A percentile compares a stretch with the other conserved stretches of the same genome.
These are phyloP conservation scores for Nasonia vitripennis DNA, from an alignment of 1,140 invertebrate species.

Conservation along the genomic window DNA sequence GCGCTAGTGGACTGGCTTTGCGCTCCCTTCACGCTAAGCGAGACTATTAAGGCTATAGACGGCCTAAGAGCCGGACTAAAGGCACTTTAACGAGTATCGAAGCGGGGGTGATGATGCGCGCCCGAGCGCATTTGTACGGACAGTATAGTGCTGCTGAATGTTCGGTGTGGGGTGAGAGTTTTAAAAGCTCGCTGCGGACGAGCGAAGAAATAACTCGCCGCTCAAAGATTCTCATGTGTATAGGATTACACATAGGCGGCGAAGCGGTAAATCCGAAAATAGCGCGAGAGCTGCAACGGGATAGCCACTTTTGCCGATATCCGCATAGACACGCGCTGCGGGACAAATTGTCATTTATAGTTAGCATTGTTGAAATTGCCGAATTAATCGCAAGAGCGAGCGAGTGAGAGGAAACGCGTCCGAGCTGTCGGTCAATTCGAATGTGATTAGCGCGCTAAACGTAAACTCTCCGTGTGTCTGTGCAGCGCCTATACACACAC, in stretches of 20 bases:
- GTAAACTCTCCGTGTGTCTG: constrained; percentile 25
- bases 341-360: constrained; percentile 34
- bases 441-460: constrained; percentile 41
- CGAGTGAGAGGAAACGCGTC: neutral
- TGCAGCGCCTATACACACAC: neutral
- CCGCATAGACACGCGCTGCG: too few relatives aligned
- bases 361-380: constrained; percentile 26
- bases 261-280: neutral
- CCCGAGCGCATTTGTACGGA: neutral
- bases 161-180: neutral
- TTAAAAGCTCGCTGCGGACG: neutral
- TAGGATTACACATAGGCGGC: neutral
- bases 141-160: neutral
- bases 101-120: neutral
- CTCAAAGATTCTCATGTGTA: too few relatives aligned
- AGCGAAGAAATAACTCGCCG: too few relatives aligned
- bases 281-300: neutral
- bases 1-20: neutral
- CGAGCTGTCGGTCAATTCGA: constrained; percentile 49
- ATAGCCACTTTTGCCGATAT: neutral
- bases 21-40: neutral
- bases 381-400: constrained; percentile 32
- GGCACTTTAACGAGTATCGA: constrained; percentile 18
- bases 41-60: neutral
- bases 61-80: neutral